Base-by-base conservation (phyloP, 2,888 invertebrate genomes). In the Onchidella celtica region DNA sequence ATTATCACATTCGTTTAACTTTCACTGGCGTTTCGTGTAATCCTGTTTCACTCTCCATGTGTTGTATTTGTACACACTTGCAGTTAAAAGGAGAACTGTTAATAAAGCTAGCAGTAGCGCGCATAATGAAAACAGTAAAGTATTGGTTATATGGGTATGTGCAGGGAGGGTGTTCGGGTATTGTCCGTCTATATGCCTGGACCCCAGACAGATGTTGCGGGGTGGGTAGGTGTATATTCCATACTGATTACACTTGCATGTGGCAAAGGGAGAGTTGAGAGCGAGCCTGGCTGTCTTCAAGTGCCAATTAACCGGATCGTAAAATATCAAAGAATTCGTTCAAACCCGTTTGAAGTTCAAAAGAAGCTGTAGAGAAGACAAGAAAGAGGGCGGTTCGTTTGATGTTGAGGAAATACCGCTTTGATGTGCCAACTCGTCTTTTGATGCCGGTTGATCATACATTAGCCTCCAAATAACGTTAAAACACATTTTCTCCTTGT, bases 291-390 rank as follows among this genome's bases (percentile, higher is more conserved):
- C 1, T 24, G 21, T 57, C 29, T 29, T 57, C 38, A 34, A 73
- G 59, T 59, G 73, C n/a, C 59, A 73, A 59, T 73, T 73, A 59
- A 36, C n/a, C 34, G 36, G n/a, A 24, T 55, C 34, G 32, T 73
- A 59, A 68, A 73, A 73, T 73, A 73, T 73, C 73, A 73, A 59
- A 73, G 73, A 73, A 57, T 24, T 6, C n/a, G n/a, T 73, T 73
- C 36, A 24, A 24, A 59, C 4, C 24, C 73, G 3, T 73, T 59
- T 73, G 11, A 59, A 59, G 73, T 36, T 57, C 57, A 73, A 61
- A 59, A 55, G 36, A 21, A 32, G 6, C 21, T n/a, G 21, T 38
- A 34, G 34, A 73, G 38, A 11, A 36, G 27, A 73, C 24, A 73
- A 59, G 34, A 59, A 73, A 59, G 73, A 59, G 36, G 6, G 57